These are phyloP conservation scores for Austrofundulus limnaeus DNA, from an alignment of 2,113 vertebrate genomes.

Conservation along the genomic window DNA sequence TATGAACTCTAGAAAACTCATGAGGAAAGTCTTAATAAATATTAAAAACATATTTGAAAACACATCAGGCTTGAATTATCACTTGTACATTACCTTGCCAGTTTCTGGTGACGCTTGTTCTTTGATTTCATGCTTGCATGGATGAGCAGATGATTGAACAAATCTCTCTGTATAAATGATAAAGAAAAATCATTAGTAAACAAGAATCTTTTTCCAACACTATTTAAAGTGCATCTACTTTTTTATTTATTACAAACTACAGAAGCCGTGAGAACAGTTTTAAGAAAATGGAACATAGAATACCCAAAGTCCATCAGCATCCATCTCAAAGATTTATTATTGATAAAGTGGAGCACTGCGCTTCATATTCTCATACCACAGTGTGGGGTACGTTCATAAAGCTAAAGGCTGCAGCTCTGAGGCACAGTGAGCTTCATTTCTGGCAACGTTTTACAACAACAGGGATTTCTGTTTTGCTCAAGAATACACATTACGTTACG, in stretches of 20 bases:
- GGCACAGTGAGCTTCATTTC: slow-evolving; percentile 29
- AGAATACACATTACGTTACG: neutral
- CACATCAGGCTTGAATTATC: neutral
- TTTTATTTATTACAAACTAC: slow-evolving; percentile 6
- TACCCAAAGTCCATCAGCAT: slow-evolving; percentile 45
- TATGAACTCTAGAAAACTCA: too few species aligned
- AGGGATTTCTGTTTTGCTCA: slow-evolving; percentile 17
- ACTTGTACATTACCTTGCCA: slow-evolving; percentile 82
- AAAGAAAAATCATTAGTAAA: slow-evolving; percentile 34
- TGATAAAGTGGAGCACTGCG: slow-evolving; percentile 36
- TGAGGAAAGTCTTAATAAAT: neutral
- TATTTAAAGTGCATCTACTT: neutral
- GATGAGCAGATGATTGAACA: slow-evolving; percentile 91
- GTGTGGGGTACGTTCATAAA: neutral
- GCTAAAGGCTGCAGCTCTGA: slow-evolving; percentile 15
- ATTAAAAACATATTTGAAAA: neutral
- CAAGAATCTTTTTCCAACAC: slow-evolving; percentile 2
- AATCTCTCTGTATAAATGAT: slow-evolving; percentile 84
- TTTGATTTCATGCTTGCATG: slow-evolving; percentile 88
- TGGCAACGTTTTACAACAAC: slow-evolving; percentile 24
- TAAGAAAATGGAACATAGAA: slow-evolving; percentile 24
- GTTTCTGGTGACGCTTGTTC: slow-evolving; percentile 77
- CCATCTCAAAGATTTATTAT: slow-evolving; percentile 63
- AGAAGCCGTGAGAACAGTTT: slow-evolving; percentile 10
- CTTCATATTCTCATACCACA: slow-evolving; percentile 34